phyloP scores from a whole-genome alignment of 1,140 invertebrate species.

The Aphidius ervi region DNA sequence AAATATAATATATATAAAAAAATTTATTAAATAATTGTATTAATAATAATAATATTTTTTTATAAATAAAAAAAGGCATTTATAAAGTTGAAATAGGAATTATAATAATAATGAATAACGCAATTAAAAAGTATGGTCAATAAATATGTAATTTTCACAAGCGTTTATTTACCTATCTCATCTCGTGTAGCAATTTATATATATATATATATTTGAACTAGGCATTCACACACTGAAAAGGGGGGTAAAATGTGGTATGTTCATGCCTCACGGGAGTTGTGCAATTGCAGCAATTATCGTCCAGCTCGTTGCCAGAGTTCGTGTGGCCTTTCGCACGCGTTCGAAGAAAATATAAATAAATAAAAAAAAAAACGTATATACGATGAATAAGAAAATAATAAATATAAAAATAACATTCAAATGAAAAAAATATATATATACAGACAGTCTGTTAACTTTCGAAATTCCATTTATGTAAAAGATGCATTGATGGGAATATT shows the following conservation, averaged over 20 bases:
- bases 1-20: background rate
- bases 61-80: background rate
- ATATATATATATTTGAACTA: background rate
- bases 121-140: too few species aligned
- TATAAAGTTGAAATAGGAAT: too few species aligned
- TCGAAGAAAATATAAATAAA: background rate
- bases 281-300: constrained; percentile 19
- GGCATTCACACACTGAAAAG: background rate
- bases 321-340: constrained; percentile 16
- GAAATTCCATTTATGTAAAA: constrained; percentile 1
- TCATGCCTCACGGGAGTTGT: constrained; percentile 12
- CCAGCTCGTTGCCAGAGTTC: background rate
- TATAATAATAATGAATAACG: too few species aligned
- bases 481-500: background rate
- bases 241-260: constrained; percentile 5
- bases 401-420: background rate
- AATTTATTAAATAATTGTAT: background rate
- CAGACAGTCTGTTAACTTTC: background rate
- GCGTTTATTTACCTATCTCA: too few species aligned
- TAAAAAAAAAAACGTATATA: too few species aligned
- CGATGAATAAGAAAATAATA: background rate
- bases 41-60: constrained; percentile 1
- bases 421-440: background rate
- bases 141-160: too few species aligned
- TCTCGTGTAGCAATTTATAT: background rate